Evolutionary conservation across 2,113 vertebrate genomes (phyloP).

Genomic region (Herpailurus yagouaroundi): DNA sequence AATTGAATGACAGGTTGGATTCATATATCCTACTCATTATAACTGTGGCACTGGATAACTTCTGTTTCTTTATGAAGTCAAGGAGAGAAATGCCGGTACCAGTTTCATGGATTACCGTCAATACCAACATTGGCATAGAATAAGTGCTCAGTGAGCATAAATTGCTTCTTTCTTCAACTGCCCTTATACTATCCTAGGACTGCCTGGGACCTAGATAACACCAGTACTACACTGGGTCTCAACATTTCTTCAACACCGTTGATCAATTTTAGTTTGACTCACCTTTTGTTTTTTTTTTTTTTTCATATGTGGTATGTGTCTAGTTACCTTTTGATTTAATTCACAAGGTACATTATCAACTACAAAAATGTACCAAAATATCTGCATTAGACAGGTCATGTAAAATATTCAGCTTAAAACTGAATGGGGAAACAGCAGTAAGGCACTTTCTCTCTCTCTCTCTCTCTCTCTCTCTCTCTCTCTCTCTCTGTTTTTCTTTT

Average conservation of each 20-base stretch:
- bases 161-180: not conserved
- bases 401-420: not conserved
- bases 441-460: not conserved
- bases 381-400: not conserved
- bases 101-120: not conserved
- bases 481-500: not conserved
- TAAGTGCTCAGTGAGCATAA: not conserved
- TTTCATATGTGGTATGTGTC: not conserved
- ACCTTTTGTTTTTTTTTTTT: not conserved
- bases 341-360: not conserved
- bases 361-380: not conserved
- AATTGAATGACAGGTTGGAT: not conserved
- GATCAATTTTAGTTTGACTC: not conserved
- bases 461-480: no score
- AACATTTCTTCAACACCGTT: not conserved
- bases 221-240: not conserved
- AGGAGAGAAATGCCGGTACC: not conserved
- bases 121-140: not conserved
- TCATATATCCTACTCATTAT: not conserved
- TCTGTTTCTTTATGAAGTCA: not conserved
- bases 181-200: not conserved
- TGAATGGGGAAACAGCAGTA: not conserved
- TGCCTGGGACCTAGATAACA: not conserved
- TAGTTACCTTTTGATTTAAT: conserved; percentile 24
- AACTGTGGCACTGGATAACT: not conserved